phyloP scores from a whole-genome alignment of 1,140 invertebrate genomes.

The Ganaspis sp. region DNA sequence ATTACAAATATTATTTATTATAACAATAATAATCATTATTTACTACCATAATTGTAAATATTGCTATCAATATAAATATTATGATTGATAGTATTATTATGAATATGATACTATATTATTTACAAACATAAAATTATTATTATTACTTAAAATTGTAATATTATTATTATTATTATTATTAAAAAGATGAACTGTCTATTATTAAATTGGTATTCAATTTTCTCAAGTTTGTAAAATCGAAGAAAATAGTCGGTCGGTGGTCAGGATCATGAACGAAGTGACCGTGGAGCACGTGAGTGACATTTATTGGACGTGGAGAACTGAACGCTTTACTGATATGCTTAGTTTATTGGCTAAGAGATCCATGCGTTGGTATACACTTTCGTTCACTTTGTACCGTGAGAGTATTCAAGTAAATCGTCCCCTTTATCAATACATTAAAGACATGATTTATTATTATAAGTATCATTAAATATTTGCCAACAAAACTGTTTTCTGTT shows the following conservation, averaged over 20 bases:
- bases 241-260: background rate
- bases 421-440: background rate
- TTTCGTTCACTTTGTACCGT: background rate
- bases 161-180: too few species aligned
- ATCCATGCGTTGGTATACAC: conserved; percentile 51
- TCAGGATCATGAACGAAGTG: background rate
- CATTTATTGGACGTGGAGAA: conserved; percentile 1
- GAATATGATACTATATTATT: too few species aligned
- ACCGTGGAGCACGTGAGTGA: conserved; percentile 3
- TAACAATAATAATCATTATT: too few species aligned
- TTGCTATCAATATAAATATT: too few species aligned
- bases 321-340: conserved; percentile 37
- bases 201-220: background rate
- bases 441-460: background rate
- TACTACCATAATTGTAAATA: too few species aligned
- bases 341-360: conserved; percentile 53
- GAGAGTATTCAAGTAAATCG: background rate
- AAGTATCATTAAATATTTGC: background rate
- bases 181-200: too few species aligned
- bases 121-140: too few species aligned
- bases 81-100: too few species aligned
- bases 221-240: background rate
- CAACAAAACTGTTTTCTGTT: background rate
- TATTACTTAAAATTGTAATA: too few species aligned
- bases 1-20: too few species aligned